Conservation (phyloP, 1,140 invertebrate species). For the Drosophila novamexicana region DNA sequence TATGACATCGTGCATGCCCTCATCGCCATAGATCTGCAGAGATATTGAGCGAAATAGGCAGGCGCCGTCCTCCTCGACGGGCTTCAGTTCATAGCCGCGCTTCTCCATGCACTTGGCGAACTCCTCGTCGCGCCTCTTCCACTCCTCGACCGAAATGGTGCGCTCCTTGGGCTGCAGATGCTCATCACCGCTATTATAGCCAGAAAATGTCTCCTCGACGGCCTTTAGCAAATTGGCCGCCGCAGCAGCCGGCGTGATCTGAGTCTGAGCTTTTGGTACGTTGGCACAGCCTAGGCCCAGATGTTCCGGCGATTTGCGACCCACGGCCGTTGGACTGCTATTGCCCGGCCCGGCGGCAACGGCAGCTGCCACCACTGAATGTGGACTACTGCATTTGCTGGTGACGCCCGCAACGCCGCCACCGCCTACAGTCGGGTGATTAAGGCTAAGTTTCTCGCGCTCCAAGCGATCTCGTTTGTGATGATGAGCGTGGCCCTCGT, state of each 20-base stretch:
- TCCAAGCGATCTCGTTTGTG: slow-evolving; percentile 76
- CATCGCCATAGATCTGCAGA: slow-evolving; percentile 96
- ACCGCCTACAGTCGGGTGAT: slow-evolving; percentile 51
- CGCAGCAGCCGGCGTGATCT: slow-evolving; percentile 47
- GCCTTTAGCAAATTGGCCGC: slow-evolving; percentile 71
- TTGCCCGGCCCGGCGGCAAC: slow-evolving; percentile 26
- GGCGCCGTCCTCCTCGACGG: slow-evolving; percentile 96
- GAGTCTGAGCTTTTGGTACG: slow-evolving; percentile 34
- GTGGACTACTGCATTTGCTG: slow-evolving; percentile 68
- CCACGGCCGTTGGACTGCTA: slow-evolving; percentile 50
- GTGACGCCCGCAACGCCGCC: slow-evolving; percentile 27
- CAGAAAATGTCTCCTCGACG: slow-evolving; percentile 84
- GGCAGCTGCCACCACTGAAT: slow-evolving; percentile 21
- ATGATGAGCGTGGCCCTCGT: slow-evolving; percentile 65
- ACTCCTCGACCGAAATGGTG: slow-evolving; percentile 86
- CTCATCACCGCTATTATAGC: slow-evolving; percentile 92
- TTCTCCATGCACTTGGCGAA: slow-evolving; percentile 91
- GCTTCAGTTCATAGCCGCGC: slow-evolving; percentile 92
- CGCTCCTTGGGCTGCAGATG: slow-evolving; percentile 87
- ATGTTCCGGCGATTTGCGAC: slow-evolving; percentile 69
- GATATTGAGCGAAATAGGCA: slow-evolving; percentile 96
- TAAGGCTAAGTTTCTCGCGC: slow-evolving; percentile 59
- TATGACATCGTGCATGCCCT: slow-evolving; percentile 95
- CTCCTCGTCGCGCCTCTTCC: slow-evolving; percentile 87
- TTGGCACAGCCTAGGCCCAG: slow-evolving; percentile 29